Evolutionary conservation across 2,888 invertebrate genomes (phyloP), one percentile per base, ranked within the genome.

Genomic region (Acronicta aceris): DNA sequence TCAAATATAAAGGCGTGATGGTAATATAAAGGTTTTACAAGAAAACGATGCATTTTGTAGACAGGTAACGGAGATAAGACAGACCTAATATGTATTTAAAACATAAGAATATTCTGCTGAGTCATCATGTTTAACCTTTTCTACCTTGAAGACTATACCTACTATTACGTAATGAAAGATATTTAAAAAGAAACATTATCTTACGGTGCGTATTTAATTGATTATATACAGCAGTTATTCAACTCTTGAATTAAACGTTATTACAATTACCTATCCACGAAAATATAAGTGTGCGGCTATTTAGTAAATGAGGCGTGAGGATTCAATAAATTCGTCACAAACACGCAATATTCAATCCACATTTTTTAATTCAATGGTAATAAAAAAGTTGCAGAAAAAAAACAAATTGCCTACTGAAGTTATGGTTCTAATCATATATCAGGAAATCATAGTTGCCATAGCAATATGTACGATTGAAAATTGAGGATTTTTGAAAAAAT

Each of bases 181-280:
- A 49, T 52, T 52, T 52, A 62, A 45, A 47, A 42, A 43, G 10
- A 21, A 54, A 54, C 17, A 54, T 54, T 52, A 36, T 10, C 15
- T 33, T 47, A 51, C 48, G 40, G 30, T 10, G 58, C 67, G 59
- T 58, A 50, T 43, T 64, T 16, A 53, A 67, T 64, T 30, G 50
- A 70, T 70, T 64, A 43, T 47, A n/a, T 40, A 16, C 45, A 46
- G 38, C 16, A 40, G 56, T 69, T 69, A 69, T 48, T 33, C 50
- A 71, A 69, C 40, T 52, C n/a, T 33, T 41, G 21, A 59, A 55
- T 58, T 52, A 36, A 36, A 17, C 43, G 56, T 45, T 50, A 65
- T 41, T 50, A 71, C 30, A 53, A 46, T n/a, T 71, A 64, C 27
- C 46, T 50, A 63, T 63, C 53, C 40, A 69, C 53, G 64, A 51